These are phyloP conservation scores for Acleris sparsana DNA, from an alignment of 2,888 invertebrate species.

Conservation along the genomic window DNA sequence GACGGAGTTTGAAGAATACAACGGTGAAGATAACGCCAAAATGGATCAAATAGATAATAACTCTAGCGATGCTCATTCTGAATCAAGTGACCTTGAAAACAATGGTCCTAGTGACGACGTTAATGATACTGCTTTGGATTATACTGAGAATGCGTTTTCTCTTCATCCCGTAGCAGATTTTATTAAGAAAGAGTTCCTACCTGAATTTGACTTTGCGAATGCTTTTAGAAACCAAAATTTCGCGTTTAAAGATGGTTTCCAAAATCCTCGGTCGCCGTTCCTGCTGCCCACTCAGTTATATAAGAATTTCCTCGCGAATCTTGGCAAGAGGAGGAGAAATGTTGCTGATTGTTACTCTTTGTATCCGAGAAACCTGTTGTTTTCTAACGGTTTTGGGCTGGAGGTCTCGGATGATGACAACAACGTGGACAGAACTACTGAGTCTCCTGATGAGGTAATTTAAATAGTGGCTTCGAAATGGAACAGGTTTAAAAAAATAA, in stretches of 20 bases:
- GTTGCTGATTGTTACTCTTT: slow-evolving; percentile 76
- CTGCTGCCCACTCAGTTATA: slow-evolving; percentile 90
- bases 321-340: slow-evolving; percentile 75
- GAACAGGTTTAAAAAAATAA: no score
- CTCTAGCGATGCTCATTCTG: slow-evolving; percentile 73
- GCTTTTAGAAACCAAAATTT: slow-evolving; percentile 74
- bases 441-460: slow-evolving; percentile 80
- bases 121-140: slow-evolving; percentile 64
- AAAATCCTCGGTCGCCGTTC: slow-evolving; percentile 77
- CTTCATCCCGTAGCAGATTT: slow-evolving; percentile 76
- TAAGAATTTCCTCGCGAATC: slow-evolving; percentile 89
- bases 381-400: slow-evolving; percentile 71
- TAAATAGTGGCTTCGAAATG: not conserved
- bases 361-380: slow-evolving; percentile 83
- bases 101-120: slow-evolving; percentile 64
- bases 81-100: slow-evolving; percentile 73
- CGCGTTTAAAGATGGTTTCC: slow-evolving; percentile 70
- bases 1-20: slow-evolving; percentile 72
- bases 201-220: slow-evolving; percentile 74
- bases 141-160: slow-evolving; percentile 69
- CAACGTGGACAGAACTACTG: slow-evolving; percentile 66
- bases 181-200: slow-evolving; percentile 79
- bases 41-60: slow-evolving; percentile 67
- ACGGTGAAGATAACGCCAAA: slow-evolving; percentile 57
- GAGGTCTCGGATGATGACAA: slow-evolving; percentile 77